Evolutionary conservation across 2,113 vertebrate genomes (phyloP).

Genomic region (Amblyornis subalaris): DNA sequence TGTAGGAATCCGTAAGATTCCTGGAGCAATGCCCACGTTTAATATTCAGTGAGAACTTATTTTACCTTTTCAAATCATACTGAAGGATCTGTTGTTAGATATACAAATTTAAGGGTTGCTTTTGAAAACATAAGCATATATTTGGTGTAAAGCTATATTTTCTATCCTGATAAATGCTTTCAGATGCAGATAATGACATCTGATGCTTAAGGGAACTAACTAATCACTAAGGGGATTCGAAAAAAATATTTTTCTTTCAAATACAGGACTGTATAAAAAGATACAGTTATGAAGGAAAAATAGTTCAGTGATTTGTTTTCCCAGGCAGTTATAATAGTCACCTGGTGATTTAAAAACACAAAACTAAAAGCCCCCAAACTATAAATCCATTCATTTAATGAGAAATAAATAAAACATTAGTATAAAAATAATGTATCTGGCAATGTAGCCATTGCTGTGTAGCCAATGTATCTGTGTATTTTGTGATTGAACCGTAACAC

Average conservation of each 20-base stretch:
- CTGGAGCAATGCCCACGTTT: not conserved
- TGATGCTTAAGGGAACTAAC: not conserved
- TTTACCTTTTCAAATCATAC: not conserved
- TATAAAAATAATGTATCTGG: not conserved
- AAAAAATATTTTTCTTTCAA: not conserved
- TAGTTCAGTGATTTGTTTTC: not conserved
- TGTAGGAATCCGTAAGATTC: not conserved
- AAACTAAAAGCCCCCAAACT: not conserved
- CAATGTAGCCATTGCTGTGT: not conserved
- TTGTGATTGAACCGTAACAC: not conserved
- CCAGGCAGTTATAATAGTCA: not conserved
- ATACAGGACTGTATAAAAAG: not conserved
- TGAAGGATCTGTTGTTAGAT: not conserved
- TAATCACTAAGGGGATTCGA: not conserved
- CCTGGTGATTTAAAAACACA: not conserved
- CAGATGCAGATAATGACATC: not conserved
- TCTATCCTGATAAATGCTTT: not conserved
- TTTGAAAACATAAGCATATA: not conserved
- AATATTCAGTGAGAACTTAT: not conserved
- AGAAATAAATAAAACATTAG: not conserved
- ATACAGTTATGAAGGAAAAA: not conserved
- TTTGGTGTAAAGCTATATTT: not conserved
- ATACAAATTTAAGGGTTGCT: not conserved
- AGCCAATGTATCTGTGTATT: not conserved
- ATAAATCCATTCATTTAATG: not conserved